Conservation (phyloP, 2,888 invertebrate genomes). For the Gymnocheta viridis region DNA sequence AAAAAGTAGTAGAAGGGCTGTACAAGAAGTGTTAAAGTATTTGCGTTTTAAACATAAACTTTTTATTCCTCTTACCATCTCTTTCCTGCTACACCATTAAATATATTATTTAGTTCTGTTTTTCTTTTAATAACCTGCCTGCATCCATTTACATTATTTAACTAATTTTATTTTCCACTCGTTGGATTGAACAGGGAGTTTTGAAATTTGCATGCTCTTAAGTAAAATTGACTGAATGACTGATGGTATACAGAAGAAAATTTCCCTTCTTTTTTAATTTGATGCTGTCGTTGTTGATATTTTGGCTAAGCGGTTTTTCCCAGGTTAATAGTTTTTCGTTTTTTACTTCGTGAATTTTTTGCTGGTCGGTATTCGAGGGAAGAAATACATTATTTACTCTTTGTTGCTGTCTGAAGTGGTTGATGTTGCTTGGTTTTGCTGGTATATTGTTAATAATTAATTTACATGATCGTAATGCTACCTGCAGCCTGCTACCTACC, state of each 20-base stretch:
- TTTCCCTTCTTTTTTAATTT: slow-evolving; percentile 9
- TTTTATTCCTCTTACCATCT: neutral
- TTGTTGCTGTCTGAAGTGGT: slow-evolving; percentile 29
- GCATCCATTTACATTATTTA: slow-evolving; percentile 12
- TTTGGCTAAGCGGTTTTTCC: neutral
- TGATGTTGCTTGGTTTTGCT: slow-evolving; percentile 37
- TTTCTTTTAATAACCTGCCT: slow-evolving; percentile 4
- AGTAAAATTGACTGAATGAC: slow-evolving; percentile 32
- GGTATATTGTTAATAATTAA: slow-evolving; percentile 62
- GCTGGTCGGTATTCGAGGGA: slow-evolving; percentile 21
- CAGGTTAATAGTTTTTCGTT: slow-evolving; percentile 1
- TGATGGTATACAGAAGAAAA: neutral
- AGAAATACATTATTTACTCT: slow-evolving; percentile 13
- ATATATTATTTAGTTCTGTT: neutral
- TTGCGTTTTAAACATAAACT: neutral
- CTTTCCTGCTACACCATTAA: neutral
- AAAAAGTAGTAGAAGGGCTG: neutral
- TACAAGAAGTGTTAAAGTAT: neutral
- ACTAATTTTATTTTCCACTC: neutral
- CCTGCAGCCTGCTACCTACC: neutral
- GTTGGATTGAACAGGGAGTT: neutral
- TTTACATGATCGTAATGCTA: slow-evolving; percentile 36
- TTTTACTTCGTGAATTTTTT: slow-evolving; percentile 1
- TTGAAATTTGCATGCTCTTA: slow-evolving; percentile 17
- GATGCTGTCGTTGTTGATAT: neutral